Evolutionary conservation across 2,113 vertebrate species (phyloP), one percentile per base, ranked within the genome.

Genomic region (Acanthisitta chloris): DNA sequence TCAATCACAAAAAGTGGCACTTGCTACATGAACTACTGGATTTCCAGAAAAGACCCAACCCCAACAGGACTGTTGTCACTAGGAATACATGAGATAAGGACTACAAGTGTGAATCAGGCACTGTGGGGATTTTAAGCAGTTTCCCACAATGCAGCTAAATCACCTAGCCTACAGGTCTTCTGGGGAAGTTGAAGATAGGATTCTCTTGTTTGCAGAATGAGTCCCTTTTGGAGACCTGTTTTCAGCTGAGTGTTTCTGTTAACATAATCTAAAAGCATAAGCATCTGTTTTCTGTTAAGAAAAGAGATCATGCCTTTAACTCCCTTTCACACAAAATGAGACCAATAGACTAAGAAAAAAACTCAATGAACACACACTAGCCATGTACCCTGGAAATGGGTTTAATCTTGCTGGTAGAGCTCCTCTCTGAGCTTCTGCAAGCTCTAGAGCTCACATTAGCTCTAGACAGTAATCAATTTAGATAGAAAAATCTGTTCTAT

Each of bases 261-360:
- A 77, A 77, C 17, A 40, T 48, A 51, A 38, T 24, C n/a, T 48
- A 79, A 86, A 94, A 64, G 48, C 23, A 43, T 5, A 43, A 43
- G 9, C 34, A 40, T 90, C 54, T 79, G 36, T 43, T 91, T 93
- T 66, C 10, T 79, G 23, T 74, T n/a, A 76, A 49, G 40, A 28
- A 18, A 18, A 36, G 36, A n/a, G 59, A 42, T 43, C 33, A 48
- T 26, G 36, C 25, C 73, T 45, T 70, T 69, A 18, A 78, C 54
- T 81, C 59, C n/a, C 25, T 85, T 92, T 90, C 31, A 88, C 42
- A 84, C n/a, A 38, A 92, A 81, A 84, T 38, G 9, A 84, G 25
- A 58, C 31, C 21, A 4, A 83, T 7, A 52, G 34, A 36, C 29
- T 65, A 84, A 69, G 78, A 87, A 65, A 69, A 69, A 90, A 70